Percentiles rank a stretch among this genome's conserved stretches.
phyloP scores from a whole-genome alignment of 2,113 vertebrate genomes.

The Nycticryphes semicollaris region DNA sequence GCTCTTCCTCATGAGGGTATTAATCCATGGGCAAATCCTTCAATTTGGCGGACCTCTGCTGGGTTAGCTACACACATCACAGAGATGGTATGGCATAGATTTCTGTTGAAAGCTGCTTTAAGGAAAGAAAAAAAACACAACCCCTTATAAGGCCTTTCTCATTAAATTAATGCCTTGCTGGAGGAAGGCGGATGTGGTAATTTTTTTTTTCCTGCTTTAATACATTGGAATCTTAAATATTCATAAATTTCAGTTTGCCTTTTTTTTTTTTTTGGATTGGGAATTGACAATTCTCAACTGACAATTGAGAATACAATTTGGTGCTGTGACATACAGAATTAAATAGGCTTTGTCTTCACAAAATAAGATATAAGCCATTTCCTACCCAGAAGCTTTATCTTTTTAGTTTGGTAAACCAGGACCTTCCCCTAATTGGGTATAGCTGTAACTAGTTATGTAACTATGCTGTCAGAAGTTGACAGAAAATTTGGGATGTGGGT shows the following conservation, averaged over 20 bases:
- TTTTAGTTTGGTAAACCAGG: background rate
- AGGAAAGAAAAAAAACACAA: background rate
- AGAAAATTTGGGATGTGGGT: background rate
- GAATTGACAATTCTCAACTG: background rate
- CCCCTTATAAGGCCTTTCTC: background rate
- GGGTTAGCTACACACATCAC: background rate
- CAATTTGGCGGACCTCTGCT: background rate
- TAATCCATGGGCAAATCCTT: background rate
- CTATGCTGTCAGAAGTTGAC: background rate
- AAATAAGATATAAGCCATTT: background rate
- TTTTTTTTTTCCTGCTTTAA: background rate
- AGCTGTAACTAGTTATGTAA: background rate
- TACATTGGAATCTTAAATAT: background rate
- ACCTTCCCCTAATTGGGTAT: background rate
- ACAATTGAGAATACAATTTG: fast-evolving
- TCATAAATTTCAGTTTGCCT: background rate
- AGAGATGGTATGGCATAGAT: background rate
- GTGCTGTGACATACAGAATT: background rate
- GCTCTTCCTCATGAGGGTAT: background rate
- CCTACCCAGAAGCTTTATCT: background rate
- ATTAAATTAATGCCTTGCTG: background rate
- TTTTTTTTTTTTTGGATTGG: background rate
- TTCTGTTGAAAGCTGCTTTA: background rate
- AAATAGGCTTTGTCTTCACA: background rate
- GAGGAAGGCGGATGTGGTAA: background rate